These are phyloP conservation scores for Carterocephalus palaemon DNA, from an alignment of 2,888 invertebrate genomes.

Conservation along the genomic window DNA sequence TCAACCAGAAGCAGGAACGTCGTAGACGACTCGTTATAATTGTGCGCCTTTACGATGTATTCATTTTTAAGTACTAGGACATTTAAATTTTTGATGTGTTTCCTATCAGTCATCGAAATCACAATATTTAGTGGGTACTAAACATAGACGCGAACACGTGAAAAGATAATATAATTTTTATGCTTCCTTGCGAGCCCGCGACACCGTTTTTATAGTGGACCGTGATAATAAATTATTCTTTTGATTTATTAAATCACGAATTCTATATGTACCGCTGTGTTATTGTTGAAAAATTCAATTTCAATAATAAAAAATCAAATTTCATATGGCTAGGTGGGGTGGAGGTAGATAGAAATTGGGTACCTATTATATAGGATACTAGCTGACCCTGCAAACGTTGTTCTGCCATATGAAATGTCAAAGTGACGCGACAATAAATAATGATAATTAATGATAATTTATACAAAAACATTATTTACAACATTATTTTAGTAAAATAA, in stretches of 20 bases:
- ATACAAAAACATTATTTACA: too few relatives aligned
- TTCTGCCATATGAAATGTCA: too few relatives aligned
- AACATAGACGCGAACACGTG: conserved; percentile 61
- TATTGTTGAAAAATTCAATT: conserved; percentile 25
- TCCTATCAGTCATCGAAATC: conserved; percentile 22
- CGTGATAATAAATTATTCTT: conserved; percentile 62
- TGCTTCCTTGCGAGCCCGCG: conserved; percentile 59
- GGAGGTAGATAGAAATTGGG: not conserved
- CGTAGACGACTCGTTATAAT: not conserved
- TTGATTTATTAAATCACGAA: conserved; percentile 56
- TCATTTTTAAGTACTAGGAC: too few relatives aligned
- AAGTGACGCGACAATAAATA: too few relatives aligned
- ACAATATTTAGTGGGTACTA: conserved; percentile 52
- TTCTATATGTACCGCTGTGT: not conserved
- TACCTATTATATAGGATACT: too few relatives aligned
- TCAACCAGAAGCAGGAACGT: too few relatives aligned
- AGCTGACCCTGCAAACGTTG: too few relatives aligned
- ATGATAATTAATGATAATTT: too few relatives aligned
- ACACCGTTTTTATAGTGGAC: conserved; percentile 59
- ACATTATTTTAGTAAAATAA: too few relatives aligned
- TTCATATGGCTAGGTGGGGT: not conserved
- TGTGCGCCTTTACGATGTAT: conserved; percentile 3
- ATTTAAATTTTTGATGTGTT: conserved; percentile 2
- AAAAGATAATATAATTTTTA: conserved; percentile 70
- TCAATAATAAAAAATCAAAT: too few relatives aligned